phyloP scores from a whole-genome alignment of 2,797 vertebrate species.

The Neopelma chrysocephalum region DNA sequence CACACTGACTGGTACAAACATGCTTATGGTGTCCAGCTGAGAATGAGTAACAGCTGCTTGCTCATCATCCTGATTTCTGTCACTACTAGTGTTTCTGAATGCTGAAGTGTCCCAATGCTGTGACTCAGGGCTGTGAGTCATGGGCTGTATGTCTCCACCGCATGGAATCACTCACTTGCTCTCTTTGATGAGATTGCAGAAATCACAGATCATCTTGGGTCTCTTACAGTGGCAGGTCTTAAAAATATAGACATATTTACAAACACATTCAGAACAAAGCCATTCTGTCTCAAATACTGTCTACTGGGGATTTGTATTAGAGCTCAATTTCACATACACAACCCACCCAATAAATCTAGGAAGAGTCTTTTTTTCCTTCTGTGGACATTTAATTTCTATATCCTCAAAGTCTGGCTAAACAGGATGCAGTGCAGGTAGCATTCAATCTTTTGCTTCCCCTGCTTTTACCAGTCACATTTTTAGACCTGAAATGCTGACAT shows the following conservation, averaged over 20 bases:
- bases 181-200: constrained; percentile 60
- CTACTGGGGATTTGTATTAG: not conserved
- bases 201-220: constrained; percentile 53
- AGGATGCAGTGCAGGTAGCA: not conserved
- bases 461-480: not conserved
- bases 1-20: constrained; percentile 42
- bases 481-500: not conserved
- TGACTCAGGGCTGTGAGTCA: constrained; percentile 74
- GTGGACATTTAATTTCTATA: not conserved
- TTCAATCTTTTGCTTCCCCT: not conserved
- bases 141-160: constrained; percentile 40
- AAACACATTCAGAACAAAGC: constrained; percentile 1
- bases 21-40: constrained; percentile 63
- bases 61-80: constrained; percentile 65
- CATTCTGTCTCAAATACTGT: not conserved
- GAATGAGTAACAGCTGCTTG: constrained; percentile 70
- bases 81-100: constrained; percentile 54
- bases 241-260: constrained; percentile 42
- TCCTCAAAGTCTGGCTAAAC: not conserved
- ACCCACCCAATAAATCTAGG: not conserved
- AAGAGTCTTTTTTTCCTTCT: not conserved
- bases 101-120: constrained; percentile 47
- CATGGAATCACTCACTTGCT: constrained; percentile 53
- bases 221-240: not conserved
- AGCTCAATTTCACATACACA: not conserved